Percentiles rank a stretch among this genome's conserved stretches.
Evolutionary conservation across 30 jellyfish, hydroid and myxozoan species (phyloP).

Genomic region (Aurelia aurita complex sp. Pacific): DNA sequence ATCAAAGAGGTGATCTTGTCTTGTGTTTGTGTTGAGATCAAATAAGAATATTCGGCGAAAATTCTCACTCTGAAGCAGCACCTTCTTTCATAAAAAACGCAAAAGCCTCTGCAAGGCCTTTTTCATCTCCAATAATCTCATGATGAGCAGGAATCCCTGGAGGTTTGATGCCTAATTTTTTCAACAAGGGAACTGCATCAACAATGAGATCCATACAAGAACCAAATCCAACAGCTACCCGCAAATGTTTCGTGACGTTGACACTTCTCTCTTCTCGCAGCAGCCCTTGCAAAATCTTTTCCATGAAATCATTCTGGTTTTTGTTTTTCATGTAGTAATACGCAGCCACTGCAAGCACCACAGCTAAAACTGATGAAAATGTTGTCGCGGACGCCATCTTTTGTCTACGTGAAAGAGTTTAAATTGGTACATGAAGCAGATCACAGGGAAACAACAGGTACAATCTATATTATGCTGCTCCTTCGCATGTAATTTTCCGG

Average conservation of each 20-base stretch:
- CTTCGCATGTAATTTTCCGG: too few relatives aligned
- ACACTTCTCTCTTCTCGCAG: slow-evolving; percentile 72
- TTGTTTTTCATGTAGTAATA: slow-evolving; percentile 22
- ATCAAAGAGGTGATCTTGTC: background rate
- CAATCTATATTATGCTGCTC: too few relatives aligned
- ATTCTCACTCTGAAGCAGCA: slow-evolving; percentile 93
- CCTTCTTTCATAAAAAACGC: slow-evolving; percentile 87
- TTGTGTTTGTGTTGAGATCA: background rate
- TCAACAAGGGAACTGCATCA: slow-evolving; percentile 77
- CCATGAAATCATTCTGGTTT: slow-evolving; percentile 24
- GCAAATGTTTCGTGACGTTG: slow-evolving; percentile 58
- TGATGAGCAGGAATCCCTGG: slow-evolving; percentile 78
- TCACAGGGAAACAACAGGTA: too few relatives aligned
- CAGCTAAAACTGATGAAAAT: slow-evolving; percentile 19
- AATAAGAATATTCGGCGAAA: background rate
- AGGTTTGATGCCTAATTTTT: slow-evolving; percentile 55
- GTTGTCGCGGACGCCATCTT: slow-evolving; percentile 46
- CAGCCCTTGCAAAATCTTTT: slow-evolving; percentile 63
- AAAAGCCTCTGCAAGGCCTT: slow-evolving; percentile 73
- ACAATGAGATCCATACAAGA: slow-evolving; percentile 87
- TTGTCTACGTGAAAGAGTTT: too few relatives aligned
- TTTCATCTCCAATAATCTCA: slow-evolving; percentile 48
- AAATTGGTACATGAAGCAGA: too few relatives aligned
- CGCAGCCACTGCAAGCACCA: slow-evolving; percentile 40
- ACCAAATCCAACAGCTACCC: slow-evolving; percentile 94